A percentile compares a stretch with the other conserved stretches of the same genome.
phyloP scores from a whole-genome alignment of 92 coral and sea anemone species.

The Palythoa grandis region DNA sequence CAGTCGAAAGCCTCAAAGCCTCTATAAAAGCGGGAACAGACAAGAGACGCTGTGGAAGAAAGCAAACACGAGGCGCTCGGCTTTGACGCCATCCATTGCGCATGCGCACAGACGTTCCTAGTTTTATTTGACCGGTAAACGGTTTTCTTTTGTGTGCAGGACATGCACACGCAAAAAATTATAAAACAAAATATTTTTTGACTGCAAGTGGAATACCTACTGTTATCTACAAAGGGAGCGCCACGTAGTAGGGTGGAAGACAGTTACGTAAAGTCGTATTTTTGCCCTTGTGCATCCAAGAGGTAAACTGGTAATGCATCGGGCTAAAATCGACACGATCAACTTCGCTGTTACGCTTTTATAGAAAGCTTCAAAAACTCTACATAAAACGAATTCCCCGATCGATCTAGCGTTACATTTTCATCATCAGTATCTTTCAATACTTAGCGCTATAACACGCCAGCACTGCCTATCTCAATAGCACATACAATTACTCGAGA shows the following conservation, averaged over 20 bases:
- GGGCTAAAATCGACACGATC: too few relatives aligned
- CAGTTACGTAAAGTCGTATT: neutral
- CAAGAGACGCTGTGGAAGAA: slow-evolving; percentile 69
- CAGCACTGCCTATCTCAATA: too few relatives aligned
- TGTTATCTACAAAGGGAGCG: neutral
- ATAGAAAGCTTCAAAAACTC: too few relatives aligned
- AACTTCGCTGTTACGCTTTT: too few relatives aligned
- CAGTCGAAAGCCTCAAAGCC: slow-evolving; percentile 47
- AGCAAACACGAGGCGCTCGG: slow-evolving; percentile 85
- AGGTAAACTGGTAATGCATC: too few relatives aligned
- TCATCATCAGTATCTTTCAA: too few relatives aligned
- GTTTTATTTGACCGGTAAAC: slow-evolving; percentile 25
- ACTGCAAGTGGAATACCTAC: too few relatives aligned
- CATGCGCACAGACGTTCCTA: slow-evolving; percentile 54
- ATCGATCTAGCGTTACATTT: too few relatives aligned
- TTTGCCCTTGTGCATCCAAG: neutral
- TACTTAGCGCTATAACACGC: too few relatives aligned
- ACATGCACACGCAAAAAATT: neutral
- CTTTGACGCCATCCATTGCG: slow-evolving; percentile 74
- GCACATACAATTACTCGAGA: too few relatives aligned
- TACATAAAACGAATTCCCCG: too few relatives aligned
- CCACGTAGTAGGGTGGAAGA: too few relatives aligned
- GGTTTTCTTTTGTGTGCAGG: neutral
- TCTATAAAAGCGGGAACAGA: slow-evolving; percentile 63
- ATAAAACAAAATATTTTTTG: neutral